Evolutionary conservation across 2,113 vertebrate genomes (phyloP).

Genomic region (Onychorhynchus coronatus): DNA sequence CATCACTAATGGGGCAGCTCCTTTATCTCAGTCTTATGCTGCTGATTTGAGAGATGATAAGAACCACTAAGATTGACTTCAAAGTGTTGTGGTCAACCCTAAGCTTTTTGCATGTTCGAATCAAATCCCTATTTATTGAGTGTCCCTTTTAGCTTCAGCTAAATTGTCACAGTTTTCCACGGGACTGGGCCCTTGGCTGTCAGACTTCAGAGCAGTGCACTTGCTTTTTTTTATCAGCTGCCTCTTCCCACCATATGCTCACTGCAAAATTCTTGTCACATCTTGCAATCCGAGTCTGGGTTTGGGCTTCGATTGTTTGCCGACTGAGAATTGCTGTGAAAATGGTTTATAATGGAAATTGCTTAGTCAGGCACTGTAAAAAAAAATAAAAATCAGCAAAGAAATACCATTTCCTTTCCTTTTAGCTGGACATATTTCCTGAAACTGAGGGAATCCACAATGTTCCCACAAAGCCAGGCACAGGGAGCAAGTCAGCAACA

Average conservation of each 20-base stretch:
- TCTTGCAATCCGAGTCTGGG: background rate
- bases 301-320: slow-evolving; percentile 41
- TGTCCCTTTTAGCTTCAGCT: background rate
- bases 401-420: background rate
- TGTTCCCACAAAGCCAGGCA: background rate
- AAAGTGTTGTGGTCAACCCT: background rate
- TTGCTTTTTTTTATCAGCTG: background rate
- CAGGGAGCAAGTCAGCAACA: background rate
- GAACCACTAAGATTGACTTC: background rate
- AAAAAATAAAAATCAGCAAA: background rate
- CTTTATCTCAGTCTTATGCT: background rate
- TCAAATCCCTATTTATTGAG: background rate
- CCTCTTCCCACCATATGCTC: background rate
- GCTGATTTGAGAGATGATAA: background rate
- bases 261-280: slow-evolving; percentile 12
- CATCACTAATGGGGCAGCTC: background rate
- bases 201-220: background rate
- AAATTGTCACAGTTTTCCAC: background rate
- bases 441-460: background rate
- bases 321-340: slow-evolving; percentile 19
- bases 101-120: background rate
- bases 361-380: background rate
- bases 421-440: background rate
- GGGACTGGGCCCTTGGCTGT: background rate
- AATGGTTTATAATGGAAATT: background rate